phyloP scores from a whole-genome alignment of 2,888 invertebrate species.

The Orthosia cruda region DNA sequence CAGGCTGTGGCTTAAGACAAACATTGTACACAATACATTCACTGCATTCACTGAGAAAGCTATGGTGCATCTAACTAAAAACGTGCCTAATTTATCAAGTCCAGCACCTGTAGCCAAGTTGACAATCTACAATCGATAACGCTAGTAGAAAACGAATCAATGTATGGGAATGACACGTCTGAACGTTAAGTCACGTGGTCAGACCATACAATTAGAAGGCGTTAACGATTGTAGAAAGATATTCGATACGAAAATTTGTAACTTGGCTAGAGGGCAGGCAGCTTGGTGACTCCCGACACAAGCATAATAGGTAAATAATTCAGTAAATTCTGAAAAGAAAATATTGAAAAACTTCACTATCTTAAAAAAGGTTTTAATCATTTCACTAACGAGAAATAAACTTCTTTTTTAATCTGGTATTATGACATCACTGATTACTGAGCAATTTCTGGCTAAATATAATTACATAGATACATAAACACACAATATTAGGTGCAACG shows the following conservation, averaged over 20 bases:
- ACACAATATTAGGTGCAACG: slow-evolving; percentile 26
- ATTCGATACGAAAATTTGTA: too few species aligned
- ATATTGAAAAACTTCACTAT: not conserved
- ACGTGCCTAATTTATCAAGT: not conserved
- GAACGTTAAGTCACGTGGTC: too few species aligned
- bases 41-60: not conserved
- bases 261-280: too few species aligned
- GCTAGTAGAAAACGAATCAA: too few species aligned
- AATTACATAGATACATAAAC: slow-evolving; percentile 24
- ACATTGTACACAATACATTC: not conserved
- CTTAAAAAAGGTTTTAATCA: not conserved
- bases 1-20: not conserved
- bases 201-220: too few species aligned
- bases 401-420: not conserved
- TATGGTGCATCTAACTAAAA: not conserved
- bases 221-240: too few species aligned
- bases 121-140: too few species aligned
- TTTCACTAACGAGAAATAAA: not conserved
- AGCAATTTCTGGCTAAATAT: slow-evolving; percentile 18
- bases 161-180: too few species aligned
- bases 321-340: slow-evolving; percentile 12
- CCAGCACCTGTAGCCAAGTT: too few species aligned
- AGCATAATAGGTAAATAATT: slow-evolving; percentile 29
- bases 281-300: not conserved
- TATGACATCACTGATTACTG: slow-evolving; percentile 12